Conservation (phyloP, 2,113 vertebrate genomes). For the Eulemur macaco region DNA sequence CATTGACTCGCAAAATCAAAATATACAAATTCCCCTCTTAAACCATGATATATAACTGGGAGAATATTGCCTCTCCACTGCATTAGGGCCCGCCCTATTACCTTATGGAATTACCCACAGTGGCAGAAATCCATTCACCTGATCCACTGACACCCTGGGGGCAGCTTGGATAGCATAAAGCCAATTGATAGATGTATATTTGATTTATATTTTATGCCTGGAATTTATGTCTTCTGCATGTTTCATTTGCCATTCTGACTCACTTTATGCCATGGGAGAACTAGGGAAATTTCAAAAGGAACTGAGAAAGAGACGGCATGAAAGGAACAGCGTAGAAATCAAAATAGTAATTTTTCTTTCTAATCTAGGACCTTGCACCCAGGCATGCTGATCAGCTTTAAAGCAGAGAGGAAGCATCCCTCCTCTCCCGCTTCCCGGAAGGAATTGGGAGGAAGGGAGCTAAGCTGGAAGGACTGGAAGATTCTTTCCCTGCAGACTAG, state of each 20-base stretch:
- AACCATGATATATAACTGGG: slow-evolving; percentile 78
- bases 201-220: slow-evolving; percentile 81
- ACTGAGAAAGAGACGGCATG: slow-evolving; percentile 49
- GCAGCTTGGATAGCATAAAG: slow-evolving; percentile 79
- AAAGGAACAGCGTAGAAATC: slow-evolving; percentile 62
- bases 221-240: slow-evolving; percentile 82
- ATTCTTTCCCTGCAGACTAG: background rate
- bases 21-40: slow-evolving; percentile 81
- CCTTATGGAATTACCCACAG: slow-evolving; percentile 80
- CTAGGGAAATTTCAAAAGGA: slow-evolving; percentile 61
- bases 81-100: slow-evolving; percentile 77
- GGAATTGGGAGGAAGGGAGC: background rate
- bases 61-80: slow-evolving; percentile 78
- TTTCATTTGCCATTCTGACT: slow-evolving; percentile 81
- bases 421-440: background rate
- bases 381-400: slow-evolving; percentile 14
- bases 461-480: background rate
- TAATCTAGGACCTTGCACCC: slow-evolving; percentile 39
- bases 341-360: slow-evolving; percentile 75
- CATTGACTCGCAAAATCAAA: slow-evolving; percentile 82
- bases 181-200: slow-evolving; percentile 81
- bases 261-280: slow-evolving; percentile 74
- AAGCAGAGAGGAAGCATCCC: background rate
- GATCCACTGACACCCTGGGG: slow-evolving; percentile 80
- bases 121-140: slow-evolving; percentile 82